Percentiles rank a stretch among this genome's conserved stretches.
Evolutionary conservation across 2,113 vertebrate species (phyloP).

Genomic region (Paralichthys olivaceus): DNA sequence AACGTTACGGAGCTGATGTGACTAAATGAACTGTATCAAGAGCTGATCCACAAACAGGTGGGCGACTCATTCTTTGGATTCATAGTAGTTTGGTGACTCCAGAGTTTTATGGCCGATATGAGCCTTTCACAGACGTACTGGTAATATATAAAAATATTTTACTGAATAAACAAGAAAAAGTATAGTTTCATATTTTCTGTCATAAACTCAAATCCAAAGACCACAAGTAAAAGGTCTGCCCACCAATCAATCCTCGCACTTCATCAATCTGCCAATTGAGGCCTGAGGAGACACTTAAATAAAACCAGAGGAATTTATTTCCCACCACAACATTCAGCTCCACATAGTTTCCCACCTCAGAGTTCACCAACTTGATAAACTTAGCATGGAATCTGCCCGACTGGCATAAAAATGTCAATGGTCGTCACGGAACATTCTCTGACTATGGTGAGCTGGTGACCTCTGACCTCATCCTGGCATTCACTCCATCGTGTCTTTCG

Average conservation of each 20-base stretch:
- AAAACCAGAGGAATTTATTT: constrained; percentile 31
- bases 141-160: too few relatives aligned
- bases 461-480: constrained; percentile 34
- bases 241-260: background rate
- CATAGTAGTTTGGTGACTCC: background rate
- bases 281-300: constrained; percentile 15
- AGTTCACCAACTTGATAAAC: constrained; percentile 48
- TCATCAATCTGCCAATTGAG: background rate
- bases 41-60: constrained; percentile 9
- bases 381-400: constrained; percentile 43
- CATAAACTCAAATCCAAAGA: too few relatives aligned
- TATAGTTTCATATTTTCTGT: too few relatives aligned
- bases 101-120: too few relatives aligned
- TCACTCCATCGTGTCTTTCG: background rate
- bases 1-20: background rate
- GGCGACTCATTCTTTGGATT: background rate
- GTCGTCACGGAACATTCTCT: constrained; percentile 45
- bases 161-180: too few relatives aligned
- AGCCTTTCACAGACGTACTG: too few relatives aligned
- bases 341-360: constrained; percentile 50
- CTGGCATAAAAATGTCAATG: constrained; percentile 52
- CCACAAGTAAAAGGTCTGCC: too few relatives aligned
- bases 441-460: constrained; percentile 41
- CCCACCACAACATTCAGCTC: constrained; percentile 16
- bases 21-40: background rate